Percentiles rank a stretch among this genome's conserved stretches.
Conservation (phyloP, 2,888 invertebrate genomes). For the Drosophila longiperda region DNA sequence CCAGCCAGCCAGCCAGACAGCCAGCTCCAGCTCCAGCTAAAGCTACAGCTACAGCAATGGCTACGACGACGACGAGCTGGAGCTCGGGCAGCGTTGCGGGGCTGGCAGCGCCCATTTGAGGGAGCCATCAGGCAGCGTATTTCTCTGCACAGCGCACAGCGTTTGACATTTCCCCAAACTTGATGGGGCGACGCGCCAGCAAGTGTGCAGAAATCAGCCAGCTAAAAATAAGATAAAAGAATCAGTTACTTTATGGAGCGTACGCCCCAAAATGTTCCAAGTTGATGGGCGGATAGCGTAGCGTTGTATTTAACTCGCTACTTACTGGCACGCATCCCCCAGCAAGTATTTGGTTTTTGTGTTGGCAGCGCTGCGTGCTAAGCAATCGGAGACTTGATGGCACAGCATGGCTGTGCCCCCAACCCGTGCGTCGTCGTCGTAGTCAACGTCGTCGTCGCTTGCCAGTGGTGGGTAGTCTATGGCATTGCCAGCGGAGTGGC, state of each 20-base stretch:
- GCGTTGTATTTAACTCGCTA: conserved; percentile 43
- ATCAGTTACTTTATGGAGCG: conserved; percentile 82
- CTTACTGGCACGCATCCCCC: conserved; percentile 71
- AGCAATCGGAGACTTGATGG: conserved; percentile 73
- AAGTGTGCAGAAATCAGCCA: conserved; percentile 59
- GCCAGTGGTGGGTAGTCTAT: conserved; percentile 66
- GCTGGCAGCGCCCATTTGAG: conserved; percentile 81
- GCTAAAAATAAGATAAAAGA: conserved; percentile 68
- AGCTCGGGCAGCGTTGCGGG: conserved; percentile 67
- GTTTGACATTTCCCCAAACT: conserved; percentile 84
- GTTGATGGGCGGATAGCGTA: conserved; percentile 34
- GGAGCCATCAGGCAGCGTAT: conserved; percentile 82
- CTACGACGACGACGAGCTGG: conserved; percentile 54
- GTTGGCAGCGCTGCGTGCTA: conserved; percentile 27
- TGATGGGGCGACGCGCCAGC: conserved; percentile 83
- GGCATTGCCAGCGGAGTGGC: conserved; percentile 47
- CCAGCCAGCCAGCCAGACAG: conserved; percentile 51
- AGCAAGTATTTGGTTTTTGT: conserved; percentile 71
- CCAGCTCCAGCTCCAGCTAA: conserved; percentile 61
- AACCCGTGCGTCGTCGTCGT: conserved; percentile 60
- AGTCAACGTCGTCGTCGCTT: conserved; percentile 47
- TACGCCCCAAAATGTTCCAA: conserved; percentile 80
- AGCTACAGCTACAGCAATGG: conserved; percentile 52
- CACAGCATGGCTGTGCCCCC: conserved; percentile 61
- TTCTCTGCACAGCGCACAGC: conserved; percentile 68